Base-by-base conservation (phyloP, 2,888 invertebrate species). In the Heliothis peltigera region DNA sequence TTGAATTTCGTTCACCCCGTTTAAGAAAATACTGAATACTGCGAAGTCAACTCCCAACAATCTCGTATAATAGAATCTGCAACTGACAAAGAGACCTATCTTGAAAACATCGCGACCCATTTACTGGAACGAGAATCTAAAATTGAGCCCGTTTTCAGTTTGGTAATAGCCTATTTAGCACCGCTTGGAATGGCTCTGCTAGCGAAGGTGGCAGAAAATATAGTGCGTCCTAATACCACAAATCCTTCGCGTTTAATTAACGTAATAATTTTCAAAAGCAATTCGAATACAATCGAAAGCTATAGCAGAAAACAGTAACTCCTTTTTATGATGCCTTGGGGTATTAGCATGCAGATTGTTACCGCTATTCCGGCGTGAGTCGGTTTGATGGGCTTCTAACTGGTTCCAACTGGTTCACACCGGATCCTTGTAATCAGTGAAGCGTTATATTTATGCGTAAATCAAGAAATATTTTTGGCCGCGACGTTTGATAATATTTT, bases 331-430 rank as follows among this genome's bases (percentile, higher is more conserved):
- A 82, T 81, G 75, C 87, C 84, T 82, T 64, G n/a, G 84, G 84
- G 82, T 83, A 84, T 87, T 88, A 85, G 78, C 83, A 87, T 89
- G 87, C 85, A 88, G 87, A 89, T 85, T 87, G 85, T 84, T 81
- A 79, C 79, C 76, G 80, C 78, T 62, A 75, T 85, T 83, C 77
- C 81, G 74, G 82, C 77, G 75, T 67, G 70, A 66, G 65, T 74
- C 69, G 60, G 70, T 71, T 75, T 76, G 61, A 70, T 66, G 72
- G 64, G 70, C 67, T 70, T 70, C 62, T 62, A 74, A 72, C 75
- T 66, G 78, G 69, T 46, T 70, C n/a, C 48, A 70, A 68, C 69
- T 60, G 68, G 71, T 55, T 70, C 63, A 60, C 64, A 63, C 75
- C 75, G 79, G 76, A 77, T 78, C 65, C 49, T 64, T 76, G 55